phyloP scores from a whole-genome alignment of 2,888 invertebrate genomes.

The Callyntrura sp. region DNA sequence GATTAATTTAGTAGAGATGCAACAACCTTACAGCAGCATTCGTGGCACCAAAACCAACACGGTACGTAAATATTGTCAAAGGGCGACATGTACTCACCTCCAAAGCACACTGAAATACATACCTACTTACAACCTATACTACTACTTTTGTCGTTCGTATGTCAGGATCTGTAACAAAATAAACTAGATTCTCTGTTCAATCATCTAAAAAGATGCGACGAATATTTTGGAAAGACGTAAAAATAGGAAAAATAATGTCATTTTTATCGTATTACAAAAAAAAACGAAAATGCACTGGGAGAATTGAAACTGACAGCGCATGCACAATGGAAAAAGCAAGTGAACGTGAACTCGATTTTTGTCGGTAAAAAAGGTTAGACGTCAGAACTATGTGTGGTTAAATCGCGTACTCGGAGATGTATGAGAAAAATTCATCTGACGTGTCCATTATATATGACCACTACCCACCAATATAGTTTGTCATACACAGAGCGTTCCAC shows the following conservation, averaged over 20 bases:
- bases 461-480: background rate
- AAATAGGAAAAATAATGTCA: background rate
- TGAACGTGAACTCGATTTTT: background rate
- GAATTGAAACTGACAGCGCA: too few relatives aligned
- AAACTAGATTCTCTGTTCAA: constrained; percentile 50
- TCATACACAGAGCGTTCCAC: background rate
- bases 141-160: background rate
- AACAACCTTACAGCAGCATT: too few relatives aligned
- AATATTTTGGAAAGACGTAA: constrained; percentile 56
- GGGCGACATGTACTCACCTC: too few relatives aligned
- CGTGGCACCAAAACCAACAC: too few relatives aligned
- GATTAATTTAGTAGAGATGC: too few relatives aligned
- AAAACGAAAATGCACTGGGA: too few relatives aligned
- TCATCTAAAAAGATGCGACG: constrained; percentile 65
- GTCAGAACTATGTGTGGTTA: too few relatives aligned
- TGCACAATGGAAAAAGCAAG: background rate
- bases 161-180: background rate
- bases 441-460: background rate
- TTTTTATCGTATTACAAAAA: background rate
- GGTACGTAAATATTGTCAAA: too few relatives aligned
- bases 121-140: background rate
- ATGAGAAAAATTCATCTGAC: too few relatives aligned
- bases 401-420: too few relatives aligned
- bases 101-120: too few relatives aligned
- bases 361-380: background rate